Base-by-base conservation (phyloP, 2,113 vertebrate species). In the Psittacara wagleri region DNA sequence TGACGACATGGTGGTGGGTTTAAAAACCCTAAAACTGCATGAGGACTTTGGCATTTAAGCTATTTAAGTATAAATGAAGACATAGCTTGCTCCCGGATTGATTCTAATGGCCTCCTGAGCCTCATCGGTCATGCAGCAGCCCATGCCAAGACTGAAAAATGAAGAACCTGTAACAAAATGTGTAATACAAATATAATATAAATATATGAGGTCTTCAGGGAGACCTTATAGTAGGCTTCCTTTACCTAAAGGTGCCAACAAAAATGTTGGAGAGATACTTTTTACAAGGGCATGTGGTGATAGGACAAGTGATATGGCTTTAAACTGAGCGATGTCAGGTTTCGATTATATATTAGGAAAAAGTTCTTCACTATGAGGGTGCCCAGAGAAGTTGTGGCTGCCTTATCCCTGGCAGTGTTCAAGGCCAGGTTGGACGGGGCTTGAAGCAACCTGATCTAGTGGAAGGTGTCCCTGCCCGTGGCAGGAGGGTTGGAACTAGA, bases 1-100 rank as follows among this genome's bases (percentile, higher is more conserved):
- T 54, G 37, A 51, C 19, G 68, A 39, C 28, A 13, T 59, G 29
- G 9, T 22, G 46, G 14, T 31, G 31, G 35, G 4, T 52, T 87
- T 43, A 5, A 84, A 64, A 39, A 11, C 3, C 19, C 33, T n/a
- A 31, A 44, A 83, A 19, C 61, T 70, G 28, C 31, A 9, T 69
- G 41, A 63, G 46, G 80, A 66, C 44, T 14, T 54, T 96, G 87
- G 12, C 48, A 44, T 96, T 96, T 90, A 72, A 95, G 55, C 63
- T 92, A 55, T 86, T 88, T 61, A 69, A 63, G 59, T 80, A 54
- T 57, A 96, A 95, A 95, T 90, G 57, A 95, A 97, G 86, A 89
- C 49, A 52, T 70, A 91, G 43, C 41, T 95, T 68, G 23, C 49
- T 94, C 70, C 94, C 37, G 66, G 76, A 84, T 39, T 63, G 28